Evolutionary conservation across 1,140 invertebrate genomes (phyloP).

Genomic region (Drosophila nasuta): DNA sequence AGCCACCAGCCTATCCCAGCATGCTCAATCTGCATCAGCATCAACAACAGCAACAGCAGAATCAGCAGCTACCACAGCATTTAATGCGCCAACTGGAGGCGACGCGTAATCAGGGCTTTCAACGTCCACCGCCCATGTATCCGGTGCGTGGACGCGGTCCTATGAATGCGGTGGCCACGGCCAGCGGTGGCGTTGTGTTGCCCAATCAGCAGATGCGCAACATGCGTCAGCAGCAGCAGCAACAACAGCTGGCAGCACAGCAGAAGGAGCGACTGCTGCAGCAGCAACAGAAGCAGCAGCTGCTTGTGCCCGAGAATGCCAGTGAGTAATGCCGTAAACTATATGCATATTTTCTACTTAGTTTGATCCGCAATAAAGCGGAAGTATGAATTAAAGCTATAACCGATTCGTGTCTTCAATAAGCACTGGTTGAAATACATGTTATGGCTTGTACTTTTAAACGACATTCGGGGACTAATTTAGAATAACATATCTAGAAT

Average conservation of each 20-base stretch:
- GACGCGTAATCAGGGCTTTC: slow-evolving; percentile 72
- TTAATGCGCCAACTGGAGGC: slow-evolving; percentile 56
- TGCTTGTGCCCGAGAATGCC: slow-evolving; percentile 89
- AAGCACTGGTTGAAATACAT: too few species aligned
- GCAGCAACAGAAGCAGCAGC: slow-evolving; percentile 90
- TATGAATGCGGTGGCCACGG: slow-evolving; percentile 79
- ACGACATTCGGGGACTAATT: too few species aligned
- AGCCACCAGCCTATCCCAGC: slow-evolving; percentile 23
- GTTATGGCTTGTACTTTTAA: too few species aligned
- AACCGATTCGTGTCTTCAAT: too few species aligned
- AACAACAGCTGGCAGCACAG: slow-evolving; percentile 78
- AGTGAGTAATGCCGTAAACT: slow-evolving; percentile 67
- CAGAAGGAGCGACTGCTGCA: slow-evolving; percentile 88
- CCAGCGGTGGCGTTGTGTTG: slow-evolving; percentile 66
- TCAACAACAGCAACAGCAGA: slow-evolving; percentile 55
- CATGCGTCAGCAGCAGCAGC: slow-evolving; percentile 73
- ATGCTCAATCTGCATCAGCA: slow-evolving; percentile 63
- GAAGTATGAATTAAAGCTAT: too few species aligned
- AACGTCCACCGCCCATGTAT: slow-evolving; percentile 82
- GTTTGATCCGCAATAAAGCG: too few species aligned
- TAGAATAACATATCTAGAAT: too few species aligned
- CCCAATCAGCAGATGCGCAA: slow-evolving; percentile 82
- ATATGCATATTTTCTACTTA: neutral
- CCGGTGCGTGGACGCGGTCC: slow-evolving; percentile 61
- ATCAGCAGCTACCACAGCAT: slow-evolving; percentile 63